Base-by-base conservation (phyloP, 2,888 invertebrate species). In the Idaea dimidiata region DNA sequence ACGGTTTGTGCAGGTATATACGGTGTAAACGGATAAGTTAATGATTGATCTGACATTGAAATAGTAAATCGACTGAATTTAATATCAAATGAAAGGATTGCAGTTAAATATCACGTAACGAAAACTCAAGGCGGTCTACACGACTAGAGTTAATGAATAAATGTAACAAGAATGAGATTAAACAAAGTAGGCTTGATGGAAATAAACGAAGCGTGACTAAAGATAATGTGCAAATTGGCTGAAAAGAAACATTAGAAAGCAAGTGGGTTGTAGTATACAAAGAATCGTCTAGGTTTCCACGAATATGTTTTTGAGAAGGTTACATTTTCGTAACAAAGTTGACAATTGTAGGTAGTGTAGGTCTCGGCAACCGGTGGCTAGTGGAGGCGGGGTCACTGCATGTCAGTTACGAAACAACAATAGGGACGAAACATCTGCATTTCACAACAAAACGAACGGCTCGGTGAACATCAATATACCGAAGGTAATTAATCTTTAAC, bases 161-260 rank as follows among this genome's bases (percentile, higher is more conserved):
- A 78, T 70, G 70, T 74, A 75, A 73, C 59, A 65, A 68, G 67
- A 67, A 62, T 72, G 76, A 82, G 76, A 80, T 63, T 73, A 72
- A 79, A 80, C 77, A 79, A 69, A 71, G 69, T 75, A 69, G 71
- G 77, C 75, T 83, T 78, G 78, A 84, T 80, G 78, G 67, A 80
- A 74, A 67, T 77, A 78, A 78, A 66, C 81, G 79, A 79, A 81
- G 79, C 85, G 82, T 84, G 78, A 83, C 86, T 73, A 70, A 74
- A 82, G 82, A 82, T 83, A 86, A 86, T 74, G 78, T 76, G 77
- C 73, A 76, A 81, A 81, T 79, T 67, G 77, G 69, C 75, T 72
- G 77, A 77, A 81, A 82, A 78, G 72, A 78, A 74, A 76, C 70
- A 72, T 74, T 79, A 82, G 83, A 86, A 83, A 84, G 82, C 72